Conservation (phyloP, 2,797 vertebrate species). For the Remorina albescens region DNA sequence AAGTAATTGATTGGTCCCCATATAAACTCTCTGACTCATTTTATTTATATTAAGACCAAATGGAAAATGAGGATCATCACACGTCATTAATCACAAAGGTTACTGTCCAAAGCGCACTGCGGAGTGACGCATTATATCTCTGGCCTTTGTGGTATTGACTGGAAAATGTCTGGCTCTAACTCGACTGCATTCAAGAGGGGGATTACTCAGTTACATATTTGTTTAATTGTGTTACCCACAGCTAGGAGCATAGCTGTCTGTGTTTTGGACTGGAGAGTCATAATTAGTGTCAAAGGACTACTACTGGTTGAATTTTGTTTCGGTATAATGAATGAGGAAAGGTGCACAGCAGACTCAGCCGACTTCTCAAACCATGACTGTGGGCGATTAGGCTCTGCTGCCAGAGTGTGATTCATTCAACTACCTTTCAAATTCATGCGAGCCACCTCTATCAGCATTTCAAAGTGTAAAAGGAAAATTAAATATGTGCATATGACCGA, state of each 20-base stretch:
- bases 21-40: background rate
- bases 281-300: slow-evolving; percentile 52
- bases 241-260: slow-evolving; percentile 41
- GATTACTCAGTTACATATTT: slow-evolving; percentile 52
- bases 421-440: slow-evolving; percentile 32
- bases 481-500: background rate
- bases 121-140: slow-evolving; percentile 32
- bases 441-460: slow-evolving; percentile 10
- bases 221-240: slow-evolving; percentile 51
- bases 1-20: background rate
- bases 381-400: slow-evolving; percentile 1
- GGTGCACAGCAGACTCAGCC: slow-evolving; percentile 43
- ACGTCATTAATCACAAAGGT: background rate
- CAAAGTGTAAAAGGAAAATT: background rate
- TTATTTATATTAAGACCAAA: background rate
- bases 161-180: slow-evolving; percentile 26
- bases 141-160: slow-evolving; percentile 31
- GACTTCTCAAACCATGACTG: slow-evolving; percentile 15
- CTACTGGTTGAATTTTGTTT: slow-evolving; percentile 27
- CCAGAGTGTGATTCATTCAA: slow-evolving; percentile 33
- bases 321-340: slow-evolving; percentile 44
- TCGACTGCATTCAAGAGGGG: slow-evolving; percentile 9
- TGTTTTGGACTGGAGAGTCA: slow-evolving; percentile 40
- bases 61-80: slow-evolving; percentile 3
- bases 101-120: slow-evolving; percentile 21